Base-by-base conservation (phyloP, 2,113 vertebrate genomes). In the Arizona elegans region DNA sequence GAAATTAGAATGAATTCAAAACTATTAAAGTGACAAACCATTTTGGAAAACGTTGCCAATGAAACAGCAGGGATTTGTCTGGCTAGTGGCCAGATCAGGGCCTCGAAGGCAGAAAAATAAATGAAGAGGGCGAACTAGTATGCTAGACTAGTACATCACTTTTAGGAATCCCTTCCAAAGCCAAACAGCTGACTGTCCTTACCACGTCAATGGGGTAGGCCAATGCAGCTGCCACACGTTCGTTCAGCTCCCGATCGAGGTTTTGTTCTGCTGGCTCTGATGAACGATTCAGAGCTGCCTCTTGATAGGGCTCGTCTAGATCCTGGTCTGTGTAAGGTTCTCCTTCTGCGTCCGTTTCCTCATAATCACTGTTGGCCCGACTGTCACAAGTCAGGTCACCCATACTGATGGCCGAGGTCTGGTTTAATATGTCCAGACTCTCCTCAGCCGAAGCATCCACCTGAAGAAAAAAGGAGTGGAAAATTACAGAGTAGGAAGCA, bases 371-470 rank as follows among this genome's bases (percentile, higher is more conserved):
- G 96, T 99, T 98, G 93, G 95, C 97, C 0, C 86, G 97, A 58
- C 98, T 98, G 94, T 98, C 99, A 0, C 99, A 99, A 43, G 98
- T 99, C 93, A 99, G 98, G 95, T 99, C 99, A 13, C 98, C 99
- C 0, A 98, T 97, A 93, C 95, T 94, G 56, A 95, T 96, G 0
- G 47, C 95, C 9, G 96, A 97, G 0, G 97, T 95, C 0, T 96
- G 96, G 92, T 97, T 97, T 0, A 98, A 98, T 52, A 99, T 95
- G 1, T 98, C 97, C 93, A 99, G 97, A 53, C 97, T 97, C 23
- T 98, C 98, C 43, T 96, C 98, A 0, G 96, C 96, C 0, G 98
- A 96, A 12, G 93, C 91, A 17, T 99, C 99, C 97, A 98, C 91
- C 99, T 99, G 95, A 0, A 0, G 26, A 26, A 23, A 53, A 53